Percentiles rank a stretch among this genome's conserved stretches.
Conservation (phyloP, 2,797 vertebrate species). For the Xiphorhynchus erythropygius region DNA sequence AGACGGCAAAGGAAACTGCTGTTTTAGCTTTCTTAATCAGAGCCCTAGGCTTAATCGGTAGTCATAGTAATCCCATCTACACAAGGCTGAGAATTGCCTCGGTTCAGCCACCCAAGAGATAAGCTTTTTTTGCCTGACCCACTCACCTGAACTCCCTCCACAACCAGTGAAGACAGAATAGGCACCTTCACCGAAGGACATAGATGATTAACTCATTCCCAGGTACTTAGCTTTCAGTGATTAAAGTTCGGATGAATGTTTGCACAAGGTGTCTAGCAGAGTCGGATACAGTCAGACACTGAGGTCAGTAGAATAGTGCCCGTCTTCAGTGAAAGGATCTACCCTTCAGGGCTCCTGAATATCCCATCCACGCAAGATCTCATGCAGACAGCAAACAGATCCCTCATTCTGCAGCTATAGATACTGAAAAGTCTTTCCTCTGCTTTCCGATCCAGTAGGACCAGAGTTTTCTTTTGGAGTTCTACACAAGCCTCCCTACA, state of each 20-base stretch:
- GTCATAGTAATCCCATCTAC: neutral
- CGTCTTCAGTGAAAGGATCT: neutral
- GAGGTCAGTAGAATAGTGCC: neutral
- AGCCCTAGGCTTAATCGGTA: neutral
- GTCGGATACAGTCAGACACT: neutral
- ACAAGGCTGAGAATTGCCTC: neutral
- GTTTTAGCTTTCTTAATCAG: neutral
- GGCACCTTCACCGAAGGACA: neutral
- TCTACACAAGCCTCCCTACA: neutral
- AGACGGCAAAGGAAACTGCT: neutral
- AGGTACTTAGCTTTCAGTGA: neutral
- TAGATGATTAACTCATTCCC: neutral
- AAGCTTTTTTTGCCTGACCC: neutral
- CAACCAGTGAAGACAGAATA: neutral
- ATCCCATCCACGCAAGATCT: neutral
- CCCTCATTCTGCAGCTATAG: neutral
- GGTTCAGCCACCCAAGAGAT: neutral
- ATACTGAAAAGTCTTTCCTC: neutral
- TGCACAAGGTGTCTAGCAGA: neutral
- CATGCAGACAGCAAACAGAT: neutral
- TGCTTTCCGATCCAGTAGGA: neutral
- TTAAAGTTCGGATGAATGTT: neutral
- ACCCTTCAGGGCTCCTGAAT: neutral
- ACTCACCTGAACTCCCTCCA: neutral
- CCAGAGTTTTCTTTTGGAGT: neutral